Evolutionary conservation across 1,140 invertebrate species (phyloP).

Genomic region (Dendrolimus kikuchii): DNA sequence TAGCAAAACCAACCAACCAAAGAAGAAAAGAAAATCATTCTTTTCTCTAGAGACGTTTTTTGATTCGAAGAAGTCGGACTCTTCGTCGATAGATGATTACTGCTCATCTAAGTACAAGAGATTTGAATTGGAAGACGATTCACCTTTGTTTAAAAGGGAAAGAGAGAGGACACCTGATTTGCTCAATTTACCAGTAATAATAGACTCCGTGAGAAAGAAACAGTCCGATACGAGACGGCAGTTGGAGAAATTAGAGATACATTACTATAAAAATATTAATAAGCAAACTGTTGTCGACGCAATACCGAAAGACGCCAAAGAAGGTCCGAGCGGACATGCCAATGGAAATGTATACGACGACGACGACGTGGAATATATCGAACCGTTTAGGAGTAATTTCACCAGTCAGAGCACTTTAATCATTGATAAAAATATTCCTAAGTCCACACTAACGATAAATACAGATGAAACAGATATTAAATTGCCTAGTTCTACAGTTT

Average conservation of each 20-base stretch:
- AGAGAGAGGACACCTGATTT: constrained; percentile 60
- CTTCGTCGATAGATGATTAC: constrained; percentile 67
- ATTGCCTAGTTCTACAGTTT: constrained; percentile 56
- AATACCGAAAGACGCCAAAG: constrained; percentile 56
- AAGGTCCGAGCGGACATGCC: constrained; percentile 53
- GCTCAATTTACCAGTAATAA: constrained; percentile 61
- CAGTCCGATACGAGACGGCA: constrained; percentile 60
- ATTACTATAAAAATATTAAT: constrained; percentile 62
- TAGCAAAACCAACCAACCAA: constrained; percentile 47
- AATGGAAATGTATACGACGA: constrained; percentile 50
- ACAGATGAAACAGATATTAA: constrained; percentile 61
- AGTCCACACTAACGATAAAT: constrained; percentile 53
- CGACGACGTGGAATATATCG: constrained; percentile 63
- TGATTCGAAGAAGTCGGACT: constrained; percentile 64
- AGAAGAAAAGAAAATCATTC: constrained; percentile 68
- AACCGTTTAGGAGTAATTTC: constrained; percentile 60
- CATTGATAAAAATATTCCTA: constrained; percentile 46
- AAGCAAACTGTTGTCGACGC: constrained; percentile 56
- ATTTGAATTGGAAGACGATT: constrained; percentile 68
- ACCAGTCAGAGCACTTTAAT: constrained; percentile 65
- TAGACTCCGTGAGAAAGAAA: constrained; percentile 55
- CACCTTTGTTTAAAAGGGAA: constrained; percentile 55
- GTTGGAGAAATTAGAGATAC: constrained; percentile 66
- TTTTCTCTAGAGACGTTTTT: constrained; percentile 69
- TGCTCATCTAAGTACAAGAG: constrained; percentile 69